Evolutionary conservation across 2,113 vertebrate species (phyloP).

Genomic region (Glareola pratincola): DNA sequence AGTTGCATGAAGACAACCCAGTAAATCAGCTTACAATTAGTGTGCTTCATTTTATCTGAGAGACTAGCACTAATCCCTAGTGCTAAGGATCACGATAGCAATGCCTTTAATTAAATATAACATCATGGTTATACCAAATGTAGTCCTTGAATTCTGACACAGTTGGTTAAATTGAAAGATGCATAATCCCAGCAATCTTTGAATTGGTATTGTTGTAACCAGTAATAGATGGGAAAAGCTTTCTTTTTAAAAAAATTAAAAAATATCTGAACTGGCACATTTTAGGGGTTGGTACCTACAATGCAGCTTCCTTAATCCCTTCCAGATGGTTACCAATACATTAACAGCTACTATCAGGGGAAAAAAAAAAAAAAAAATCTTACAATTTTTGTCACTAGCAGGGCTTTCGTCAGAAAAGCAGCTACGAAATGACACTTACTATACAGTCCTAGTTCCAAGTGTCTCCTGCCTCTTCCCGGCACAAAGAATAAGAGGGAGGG

Average conservation of each 20-base stretch:
- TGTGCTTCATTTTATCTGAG: constrained; percentile 2
- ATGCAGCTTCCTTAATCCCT: not conserved
- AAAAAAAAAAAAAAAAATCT: not conserved
- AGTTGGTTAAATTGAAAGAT: not conserved
- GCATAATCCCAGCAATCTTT: not conserved
- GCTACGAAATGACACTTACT: fast-evolving
- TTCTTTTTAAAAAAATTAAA: not conserved
- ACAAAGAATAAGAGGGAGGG: not conserved
- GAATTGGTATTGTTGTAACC: not conserved
- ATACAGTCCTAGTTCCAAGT: not conserved
- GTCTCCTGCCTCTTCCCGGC: not conserved
- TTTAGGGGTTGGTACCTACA: not conserved
- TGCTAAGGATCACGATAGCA: not conserved
- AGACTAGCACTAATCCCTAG: constrained; percentile 3
- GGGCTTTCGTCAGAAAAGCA: not conserved
- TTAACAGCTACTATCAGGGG: not conserved
- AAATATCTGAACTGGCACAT: not conserved
- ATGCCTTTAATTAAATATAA: constrained; percentile 55
- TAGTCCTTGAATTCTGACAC: constrained; percentile 7
- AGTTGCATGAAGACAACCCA: constrained; percentile 12
- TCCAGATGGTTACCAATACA: not conserved
- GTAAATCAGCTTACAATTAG: constrained; percentile 56
- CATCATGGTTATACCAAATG: not conserved
- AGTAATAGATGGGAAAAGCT: not conserved
- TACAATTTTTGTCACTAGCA: not conserved